Evolutionary conservation across 2,113 vertebrate species (phyloP).

Genomic region (Xenopus tropicalis): DNA sequence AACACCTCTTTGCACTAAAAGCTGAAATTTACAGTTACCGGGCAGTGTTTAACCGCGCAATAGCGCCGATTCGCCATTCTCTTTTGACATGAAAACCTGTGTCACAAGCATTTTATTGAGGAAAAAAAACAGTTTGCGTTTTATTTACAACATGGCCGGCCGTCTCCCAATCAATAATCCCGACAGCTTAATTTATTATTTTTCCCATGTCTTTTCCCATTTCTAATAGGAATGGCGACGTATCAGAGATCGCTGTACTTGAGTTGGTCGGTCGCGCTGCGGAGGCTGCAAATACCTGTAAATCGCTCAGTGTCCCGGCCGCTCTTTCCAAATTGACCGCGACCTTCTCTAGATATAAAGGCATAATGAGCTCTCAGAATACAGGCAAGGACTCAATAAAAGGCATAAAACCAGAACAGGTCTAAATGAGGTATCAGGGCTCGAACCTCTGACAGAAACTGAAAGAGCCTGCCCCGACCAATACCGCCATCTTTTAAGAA

Average conservation of each 20-base stretch:
- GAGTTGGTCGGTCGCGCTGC: neutral
- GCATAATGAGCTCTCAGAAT: neutral
- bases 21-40: slow-evolving; percentile 20
- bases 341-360: neutral
- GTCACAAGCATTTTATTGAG: slow-evolving; percentile 29
- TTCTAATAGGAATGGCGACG: slow-evolving; percentile 18
- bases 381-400: neutral
- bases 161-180: slow-evolving; percentile 36
- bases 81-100: slow-evolving; percentile 13
- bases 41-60: neutral
- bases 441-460: too few species aligned
- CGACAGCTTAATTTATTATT: slow-evolving; percentile 35
- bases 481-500: too few species aligned
- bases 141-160: slow-evolving; percentile 23
- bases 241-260: neutral
- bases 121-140: slow-evolving; percentile 19
- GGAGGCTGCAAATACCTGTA: neutral
- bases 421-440: neutral
- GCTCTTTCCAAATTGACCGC: neutral
- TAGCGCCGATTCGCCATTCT: neutral
- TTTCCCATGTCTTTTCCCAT: neutral
- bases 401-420: neutral
- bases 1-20: neutral
- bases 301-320: neutral
- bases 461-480: too few species aligned